phyloP scores from a whole-genome alignment of 2,888 invertebrate genomes.

The Calliscelio sp. region DNA sequence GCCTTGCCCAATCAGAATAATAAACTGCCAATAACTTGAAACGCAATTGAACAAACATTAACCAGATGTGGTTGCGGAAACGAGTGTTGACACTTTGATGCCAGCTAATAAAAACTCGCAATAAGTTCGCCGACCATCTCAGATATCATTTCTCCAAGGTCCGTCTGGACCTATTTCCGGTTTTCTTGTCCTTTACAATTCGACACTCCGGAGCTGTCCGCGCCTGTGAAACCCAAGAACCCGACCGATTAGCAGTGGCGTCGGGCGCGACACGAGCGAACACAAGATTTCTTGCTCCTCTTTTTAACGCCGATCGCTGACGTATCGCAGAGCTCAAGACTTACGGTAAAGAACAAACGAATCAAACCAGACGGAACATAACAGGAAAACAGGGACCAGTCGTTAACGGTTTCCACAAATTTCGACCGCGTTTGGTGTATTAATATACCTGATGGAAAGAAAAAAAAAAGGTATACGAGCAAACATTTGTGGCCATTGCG shows the following conservation, averaged over 20 bases:
- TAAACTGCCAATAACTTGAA: conserved; percentile 50
- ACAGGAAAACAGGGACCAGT: conserved; percentile 35
- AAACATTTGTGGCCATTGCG: conserved; percentile 69
- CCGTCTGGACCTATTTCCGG: conserved; percentile 43
- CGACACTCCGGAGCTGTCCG: conserved; percentile 28
- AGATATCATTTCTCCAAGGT: conserved; percentile 40
- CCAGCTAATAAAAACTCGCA: conserved; percentile 56
- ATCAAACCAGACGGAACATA: conserved; percentile 1
- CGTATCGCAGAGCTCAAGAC: conserved; percentile 27
- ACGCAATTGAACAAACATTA: conserved; percentile 65
- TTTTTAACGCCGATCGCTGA: conserved; percentile 51
- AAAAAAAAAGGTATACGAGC: conserved; percentile 27
- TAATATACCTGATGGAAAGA: conserved; percentile 47
- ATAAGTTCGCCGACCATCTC: conserved; percentile 45
- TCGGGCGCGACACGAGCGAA: conserved; percentile 50
- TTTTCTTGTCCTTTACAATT: conserved; percentile 45
- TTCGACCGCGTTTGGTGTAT: conserved; percentile 46
- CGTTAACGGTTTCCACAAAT: conserved; percentile 66
- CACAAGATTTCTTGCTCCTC: conserved; percentile 37
- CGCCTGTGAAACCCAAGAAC: conserved; percentile 49
- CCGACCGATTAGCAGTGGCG: conserved; percentile 54
- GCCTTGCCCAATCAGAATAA: not conserved
- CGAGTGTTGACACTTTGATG: conserved; percentile 67
- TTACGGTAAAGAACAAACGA: conserved; percentile 56
- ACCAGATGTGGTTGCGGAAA: conserved; percentile 69